Conservation (phyloP, 2,888 invertebrate genomes). For the Enoplolaimus lenunculus region DNA sequence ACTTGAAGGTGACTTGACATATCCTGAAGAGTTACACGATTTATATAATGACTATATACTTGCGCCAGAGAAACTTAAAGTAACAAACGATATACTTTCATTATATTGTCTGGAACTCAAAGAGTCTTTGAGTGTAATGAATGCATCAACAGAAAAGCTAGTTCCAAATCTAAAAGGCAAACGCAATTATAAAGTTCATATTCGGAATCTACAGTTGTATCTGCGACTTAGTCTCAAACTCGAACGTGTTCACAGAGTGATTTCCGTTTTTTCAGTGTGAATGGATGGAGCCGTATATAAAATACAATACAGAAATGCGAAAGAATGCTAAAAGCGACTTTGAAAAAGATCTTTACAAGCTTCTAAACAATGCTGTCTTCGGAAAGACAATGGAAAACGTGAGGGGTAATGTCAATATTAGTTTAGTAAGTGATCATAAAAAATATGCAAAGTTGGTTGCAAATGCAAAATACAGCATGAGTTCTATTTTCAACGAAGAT, state of each 20-base stretch:
- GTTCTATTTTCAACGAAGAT: not conserved
- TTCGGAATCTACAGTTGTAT: slow-evolving; percentile 4
- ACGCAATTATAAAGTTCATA: not conserved
- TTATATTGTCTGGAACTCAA: not conserved
- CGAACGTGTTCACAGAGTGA: not conserved
- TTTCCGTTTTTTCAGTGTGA: not conserved
- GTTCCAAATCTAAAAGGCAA: not conserved
- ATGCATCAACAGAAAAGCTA: not conserved
- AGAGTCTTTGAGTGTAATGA: not conserved
- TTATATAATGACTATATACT: not conserved
- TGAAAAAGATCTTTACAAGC: slow-evolving; percentile 7
- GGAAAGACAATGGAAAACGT: no score
- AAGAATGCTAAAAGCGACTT: not conserved
- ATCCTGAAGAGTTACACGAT: slow-evolving; percentile 1
- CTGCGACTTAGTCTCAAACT: not conserved
- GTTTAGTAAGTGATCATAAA: not conserved
- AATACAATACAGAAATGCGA: not conserved
- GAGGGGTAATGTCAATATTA: not conserved
- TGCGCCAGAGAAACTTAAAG: not conserved
- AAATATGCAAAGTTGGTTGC: slow-evolving; percentile 1
- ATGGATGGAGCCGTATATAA: slow-evolving; percentile 2
- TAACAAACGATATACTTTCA: slow-evolving; percentile 1
- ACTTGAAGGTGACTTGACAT: not conserved
- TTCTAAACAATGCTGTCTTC: no score
- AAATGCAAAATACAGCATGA: not conserved